Percentiles rank a stretch among this genome's conserved stretches.
Evolutionary conservation across 1,140 invertebrate genomes (phyloP).

Genomic region (Drosophila neocordata): DNA sequence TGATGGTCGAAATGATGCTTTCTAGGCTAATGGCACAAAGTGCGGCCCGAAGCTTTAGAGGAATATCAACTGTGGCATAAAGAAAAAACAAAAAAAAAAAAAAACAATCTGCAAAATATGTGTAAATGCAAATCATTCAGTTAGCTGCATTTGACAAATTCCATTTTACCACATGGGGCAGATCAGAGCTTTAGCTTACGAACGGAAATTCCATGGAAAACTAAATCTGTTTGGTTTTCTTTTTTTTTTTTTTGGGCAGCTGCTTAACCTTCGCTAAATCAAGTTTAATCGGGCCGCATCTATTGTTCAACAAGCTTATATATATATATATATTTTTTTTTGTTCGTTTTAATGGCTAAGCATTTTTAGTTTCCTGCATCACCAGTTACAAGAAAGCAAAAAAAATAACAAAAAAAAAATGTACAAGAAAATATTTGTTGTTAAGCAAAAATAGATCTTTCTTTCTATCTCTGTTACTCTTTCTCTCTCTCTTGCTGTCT

Average conservation of each 20-base stretch:
- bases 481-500: background rate
- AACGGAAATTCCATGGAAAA: slow-evolving; percentile 73
- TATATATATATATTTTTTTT: slow-evolving; percentile 26
- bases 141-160: slow-evolving; percentile 59
- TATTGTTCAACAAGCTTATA: slow-evolving; percentile 63
- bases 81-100: background rate
- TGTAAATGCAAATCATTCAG: slow-evolving; percentile 68
- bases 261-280: slow-evolving; percentile 78
- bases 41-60: slow-evolving; percentile 31
- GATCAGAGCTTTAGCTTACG: slow-evolving; percentile 60
- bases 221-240: slow-evolving; percentile 43
- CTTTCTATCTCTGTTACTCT: slow-evolving; percentile 17
- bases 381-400: slow-evolving; percentile 24
- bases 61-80: background rate
- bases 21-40: slow-evolving; percentile 76
- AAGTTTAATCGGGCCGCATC: slow-evolving; percentile 74
- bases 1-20: slow-evolving; percentile 40
- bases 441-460: slow-evolving; percentile 77
- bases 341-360: slow-evolving; percentile 67
- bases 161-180: slow-evolving; percentile 37
- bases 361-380: slow-evolving; percentile 75
- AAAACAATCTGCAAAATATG: background rate
- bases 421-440: slow-evolving; percentile 77
- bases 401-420: slow-evolving; percentile 41
- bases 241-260: slow-evolving; percentile 45